Conservation (phyloP, 2,888 invertebrate species). For the Terebella lapidaria region DNA sequence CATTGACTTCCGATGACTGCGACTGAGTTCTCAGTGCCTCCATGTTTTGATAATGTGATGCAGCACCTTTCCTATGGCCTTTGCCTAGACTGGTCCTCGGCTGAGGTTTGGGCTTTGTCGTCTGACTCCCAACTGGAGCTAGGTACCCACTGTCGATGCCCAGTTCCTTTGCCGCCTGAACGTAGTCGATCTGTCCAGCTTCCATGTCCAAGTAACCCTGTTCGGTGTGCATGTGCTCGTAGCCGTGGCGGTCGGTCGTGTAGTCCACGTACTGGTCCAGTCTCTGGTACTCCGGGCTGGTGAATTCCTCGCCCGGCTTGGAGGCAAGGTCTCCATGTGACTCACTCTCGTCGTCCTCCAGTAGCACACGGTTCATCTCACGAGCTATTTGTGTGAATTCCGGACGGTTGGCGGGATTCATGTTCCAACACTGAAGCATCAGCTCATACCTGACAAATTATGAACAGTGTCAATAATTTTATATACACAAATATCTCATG, state of each 20-base stretch:
- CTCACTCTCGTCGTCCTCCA: not conserved
- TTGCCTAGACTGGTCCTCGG: no score
- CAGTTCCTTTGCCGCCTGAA: not conserved
- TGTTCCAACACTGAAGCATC: not conserved
- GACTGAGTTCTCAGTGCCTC: no score
- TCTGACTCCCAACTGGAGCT: no score
- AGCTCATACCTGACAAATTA: not conserved
- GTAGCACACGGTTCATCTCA: not conserved
- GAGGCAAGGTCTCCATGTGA: not conserved
- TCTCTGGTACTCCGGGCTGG: not conserved
- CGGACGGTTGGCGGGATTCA: not conserved
- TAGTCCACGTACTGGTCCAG: not conserved
- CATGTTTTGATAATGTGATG: no score
- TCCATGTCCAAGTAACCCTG: not conserved
- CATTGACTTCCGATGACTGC: no score
- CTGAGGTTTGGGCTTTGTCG: no score
- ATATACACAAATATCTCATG: no score
- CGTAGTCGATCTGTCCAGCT: not conserved
- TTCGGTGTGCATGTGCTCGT: not conserved
- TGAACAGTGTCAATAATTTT: no score
- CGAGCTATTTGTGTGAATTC: not conserved
- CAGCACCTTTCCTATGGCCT: no score
- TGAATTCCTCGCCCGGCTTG: not conserved
- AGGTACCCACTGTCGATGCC: not conserved
- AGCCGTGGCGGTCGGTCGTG: not conserved